phyloP scores from a whole-genome alignment of 2,888 invertebrate species.

The Hymenopus coronatus region DNA sequence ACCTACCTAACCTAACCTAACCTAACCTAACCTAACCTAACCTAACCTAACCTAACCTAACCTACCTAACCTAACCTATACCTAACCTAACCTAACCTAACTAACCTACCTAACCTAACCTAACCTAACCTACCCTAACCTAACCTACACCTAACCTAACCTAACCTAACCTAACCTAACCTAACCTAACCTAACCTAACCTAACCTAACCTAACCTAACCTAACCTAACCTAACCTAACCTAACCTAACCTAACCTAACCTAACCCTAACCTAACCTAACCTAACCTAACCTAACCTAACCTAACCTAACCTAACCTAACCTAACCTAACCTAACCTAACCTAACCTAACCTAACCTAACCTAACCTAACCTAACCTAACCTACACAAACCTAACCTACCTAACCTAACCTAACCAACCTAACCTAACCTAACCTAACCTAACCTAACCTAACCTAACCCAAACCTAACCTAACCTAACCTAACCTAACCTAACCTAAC shows the following conservation, averaged over 20 bases:
- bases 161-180: slow-evolving; percentile 37
- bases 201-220: neutral
- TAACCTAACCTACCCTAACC: too few species aligned
- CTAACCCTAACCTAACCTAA: neutral
- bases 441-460: too few species aligned
- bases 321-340: neutral
- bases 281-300: slow-evolving; percentile 19
- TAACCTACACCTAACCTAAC: slow-evolving; percentile 31
- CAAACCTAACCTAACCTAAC: neutral
- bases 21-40: slow-evolving; percentile 38
- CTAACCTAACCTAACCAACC: too few species aligned
- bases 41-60: slow-evolving; percentile 37
- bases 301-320: neutral
- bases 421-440: too few species aligned
- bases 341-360: accelerated
- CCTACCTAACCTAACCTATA: slow-evolving; percentile 37
- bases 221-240: neutral
- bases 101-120: too few species aligned
- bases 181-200: slow-evolving; percentile 1
- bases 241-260: neutral
- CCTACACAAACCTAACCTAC: too few species aligned
- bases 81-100: slow-evolving; percentile 20
- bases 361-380: too few species aligned
- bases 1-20: slow-evolving; percentile 18
- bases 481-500: neutral